Conservation (phyloP, 92 coral and sea anemone species). For the Plumapathes pennacea region DNA sequence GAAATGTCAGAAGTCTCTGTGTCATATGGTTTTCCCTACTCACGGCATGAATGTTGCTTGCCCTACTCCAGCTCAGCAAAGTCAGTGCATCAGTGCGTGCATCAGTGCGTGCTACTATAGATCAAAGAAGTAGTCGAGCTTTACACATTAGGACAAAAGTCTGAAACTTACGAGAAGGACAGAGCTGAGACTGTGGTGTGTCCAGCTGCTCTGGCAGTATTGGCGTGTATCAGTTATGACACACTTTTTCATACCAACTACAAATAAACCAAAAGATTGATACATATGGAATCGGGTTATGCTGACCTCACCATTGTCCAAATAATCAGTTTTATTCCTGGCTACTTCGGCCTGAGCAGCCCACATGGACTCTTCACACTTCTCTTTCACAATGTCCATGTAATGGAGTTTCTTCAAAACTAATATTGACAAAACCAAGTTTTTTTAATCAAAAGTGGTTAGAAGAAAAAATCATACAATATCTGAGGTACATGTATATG, state of each 20-base stretch:
- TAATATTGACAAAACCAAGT: background rate
- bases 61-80: slow-evolving; percentile 8
- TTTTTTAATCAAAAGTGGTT: background rate
- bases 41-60: background rate
- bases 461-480: background rate
- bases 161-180: slow-evolving; percentile 8
- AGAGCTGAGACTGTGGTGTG: slow-evolving; percentile 15
- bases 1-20: background rate
- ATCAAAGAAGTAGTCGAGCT: too few species aligned
- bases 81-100: too few species aligned
- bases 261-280: background rate
- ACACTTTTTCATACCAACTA: background rate
- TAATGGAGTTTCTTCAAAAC: slow-evolving; percentile 1
- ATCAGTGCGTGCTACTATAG: too few species aligned
- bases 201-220: slow-evolving; percentile 16
- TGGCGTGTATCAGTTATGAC: slow-evolving; percentile 15
- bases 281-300: background rate
- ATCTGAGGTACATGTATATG: background rate
- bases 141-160: too few species aligned
- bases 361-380: slow-evolving; percentile 3
- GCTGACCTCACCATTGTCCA: slow-evolving; percentile 1
- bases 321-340: background rate
- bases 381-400: background rate
- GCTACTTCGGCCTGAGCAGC: slow-evolving; percentile 4
- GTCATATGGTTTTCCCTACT: slow-evolving; percentile 19